A percentile compares a stretch with the other conserved stretches of the same genome.
Conservation (phyloP, 2,797 vertebrate genomes). For the Gallinago solitaria region DNA sequence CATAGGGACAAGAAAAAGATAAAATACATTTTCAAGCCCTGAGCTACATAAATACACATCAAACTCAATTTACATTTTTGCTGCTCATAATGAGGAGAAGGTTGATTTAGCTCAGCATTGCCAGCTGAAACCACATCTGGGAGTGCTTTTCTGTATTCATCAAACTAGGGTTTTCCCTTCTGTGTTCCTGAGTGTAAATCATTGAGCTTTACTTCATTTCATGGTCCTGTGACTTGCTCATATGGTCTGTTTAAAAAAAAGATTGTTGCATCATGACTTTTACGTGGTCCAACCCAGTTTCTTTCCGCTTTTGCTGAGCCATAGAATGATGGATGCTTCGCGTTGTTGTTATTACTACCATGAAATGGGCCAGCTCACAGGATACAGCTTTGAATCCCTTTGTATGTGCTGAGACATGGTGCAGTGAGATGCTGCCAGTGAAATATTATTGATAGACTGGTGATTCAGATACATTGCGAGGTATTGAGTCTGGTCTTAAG, state of each 20-base stretch:
- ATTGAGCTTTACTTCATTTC: neutral
- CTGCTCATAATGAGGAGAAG: neutral
- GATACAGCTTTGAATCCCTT: neutral
- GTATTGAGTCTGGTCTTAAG: neutral
- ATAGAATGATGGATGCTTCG: neutral
- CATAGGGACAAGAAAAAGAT: neutral
- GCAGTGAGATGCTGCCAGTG: neutral
- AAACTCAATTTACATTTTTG: neutral
- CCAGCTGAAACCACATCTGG: conserved; percentile 5
- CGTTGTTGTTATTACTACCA: neutral
- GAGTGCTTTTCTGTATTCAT: neutral
- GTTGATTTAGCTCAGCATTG: conserved; percentile 4
- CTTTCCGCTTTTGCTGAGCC: neutral
- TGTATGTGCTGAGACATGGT: rapidly evolving
- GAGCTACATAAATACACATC: conserved; percentile 6
- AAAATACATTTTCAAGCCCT: neutral
- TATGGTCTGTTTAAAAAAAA: neutral
- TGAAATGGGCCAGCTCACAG: neutral
- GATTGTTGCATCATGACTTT: neutral
- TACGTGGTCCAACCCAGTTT: neutral
- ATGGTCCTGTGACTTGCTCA: neutral
- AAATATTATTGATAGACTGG: neutral
- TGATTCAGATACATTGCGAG: neutral
- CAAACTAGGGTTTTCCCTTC: neutral
- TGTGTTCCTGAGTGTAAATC: conserved; percentile 4